Conservation (phyloP, 1,140 invertebrate genomes). For the Anthonomus grandis region DNA sequence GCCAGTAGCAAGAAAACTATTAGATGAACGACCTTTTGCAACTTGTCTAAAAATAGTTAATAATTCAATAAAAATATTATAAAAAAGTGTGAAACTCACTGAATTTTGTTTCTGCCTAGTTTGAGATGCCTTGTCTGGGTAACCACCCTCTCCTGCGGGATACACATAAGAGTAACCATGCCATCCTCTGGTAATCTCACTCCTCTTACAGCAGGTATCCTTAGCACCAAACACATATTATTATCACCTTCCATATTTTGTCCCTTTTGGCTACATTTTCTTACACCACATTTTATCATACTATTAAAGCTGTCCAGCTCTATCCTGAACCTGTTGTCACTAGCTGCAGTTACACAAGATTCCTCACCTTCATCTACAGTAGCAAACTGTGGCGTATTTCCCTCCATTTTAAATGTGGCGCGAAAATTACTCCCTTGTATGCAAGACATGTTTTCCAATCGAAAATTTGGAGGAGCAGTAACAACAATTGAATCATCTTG, state of each 20-base stretch:
- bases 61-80: conserved; percentile 1
- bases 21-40: conserved; percentile 42
- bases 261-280: conserved; percentile 33
- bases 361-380: conserved; percentile 27
- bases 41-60: conserved; percentile 20
- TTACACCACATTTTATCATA: conserved; percentile 47
- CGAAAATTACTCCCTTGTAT: conserved; percentile 24
- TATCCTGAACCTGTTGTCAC: conserved; percentile 25
- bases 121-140: conserved; percentile 54
- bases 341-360: conserved; percentile 20
- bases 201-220: conserved; percentile 60
- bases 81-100: conserved; percentile 19
- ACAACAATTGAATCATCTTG: conserved; percentile 17
- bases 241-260: conserved; percentile 15
- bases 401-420: conserved; percentile 13
- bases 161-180: conserved; percentile 60
- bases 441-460: conserved; percentile 42
- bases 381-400: conserved; percentile 5
- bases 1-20: conserved; percentile 52
- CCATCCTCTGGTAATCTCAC: conserved; percentile 61
- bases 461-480: conserved; percentile 26
- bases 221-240: conserved; percentile 56
- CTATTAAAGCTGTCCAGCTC: conserved; percentile 28
- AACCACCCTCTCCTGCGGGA: conserved; percentile 57
- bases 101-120: conserved; percentile 23